These are phyloP conservation scores for Calephelis perditalis DNA, from an alignment of 2,888 invertebrate genomes.

Conservation along the genomic window DNA sequence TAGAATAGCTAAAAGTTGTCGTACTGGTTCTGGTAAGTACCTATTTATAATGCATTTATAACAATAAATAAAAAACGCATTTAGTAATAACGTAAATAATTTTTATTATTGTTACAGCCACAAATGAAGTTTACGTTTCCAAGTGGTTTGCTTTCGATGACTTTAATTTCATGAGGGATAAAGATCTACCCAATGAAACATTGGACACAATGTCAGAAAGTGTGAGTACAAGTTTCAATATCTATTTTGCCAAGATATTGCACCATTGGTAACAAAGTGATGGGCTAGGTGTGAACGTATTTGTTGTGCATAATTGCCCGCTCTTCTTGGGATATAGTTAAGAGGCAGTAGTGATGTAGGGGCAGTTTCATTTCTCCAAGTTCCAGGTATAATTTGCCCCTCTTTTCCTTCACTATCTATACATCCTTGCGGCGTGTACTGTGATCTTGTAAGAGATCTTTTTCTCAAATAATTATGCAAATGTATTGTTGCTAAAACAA, in stretches of 20 bases:
- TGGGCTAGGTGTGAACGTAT: slow-evolving; percentile 30
- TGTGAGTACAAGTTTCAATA: slow-evolving; percentile 11
- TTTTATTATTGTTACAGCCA: too few relatives aligned
- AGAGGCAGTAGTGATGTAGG: slow-evolving; percentile 26
- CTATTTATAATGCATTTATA: too few relatives aligned
- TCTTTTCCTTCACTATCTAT: slow-evolving; percentile 13
- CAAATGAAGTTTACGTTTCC: too few relatives aligned
- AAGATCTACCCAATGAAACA: too few relatives aligned
- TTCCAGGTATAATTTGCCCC: slow-evolving; percentile 23
- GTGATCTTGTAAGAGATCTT: slow-evolving; percentile 11
- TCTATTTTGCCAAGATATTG: slow-evolving; percentile 31
- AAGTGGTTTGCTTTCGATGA: too few relatives aligned
- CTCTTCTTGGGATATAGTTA: slow-evolving; percentile 27
- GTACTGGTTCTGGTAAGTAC: too few relatives aligned
- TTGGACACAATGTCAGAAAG: too few relatives aligned
- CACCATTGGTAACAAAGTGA: slow-evolving; percentile 31
- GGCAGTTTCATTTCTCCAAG: slow-evolving; percentile 30
- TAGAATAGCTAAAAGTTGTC: too few relatives aligned
- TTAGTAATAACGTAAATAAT: too few relatives aligned
- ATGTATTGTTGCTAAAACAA: slow-evolving; percentile 5
- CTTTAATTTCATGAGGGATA: too few relatives aligned
- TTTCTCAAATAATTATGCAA: slow-evolving; percentile 4
- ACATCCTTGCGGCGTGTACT: slow-evolving; percentile 15
- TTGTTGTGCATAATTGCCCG: slow-evolving; percentile 26
- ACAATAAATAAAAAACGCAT: too few relatives aligned